Evolutionary conservation across 1,140 invertebrate genomes (phyloP).

Genomic region (Diorhabda elongata): DNA sequence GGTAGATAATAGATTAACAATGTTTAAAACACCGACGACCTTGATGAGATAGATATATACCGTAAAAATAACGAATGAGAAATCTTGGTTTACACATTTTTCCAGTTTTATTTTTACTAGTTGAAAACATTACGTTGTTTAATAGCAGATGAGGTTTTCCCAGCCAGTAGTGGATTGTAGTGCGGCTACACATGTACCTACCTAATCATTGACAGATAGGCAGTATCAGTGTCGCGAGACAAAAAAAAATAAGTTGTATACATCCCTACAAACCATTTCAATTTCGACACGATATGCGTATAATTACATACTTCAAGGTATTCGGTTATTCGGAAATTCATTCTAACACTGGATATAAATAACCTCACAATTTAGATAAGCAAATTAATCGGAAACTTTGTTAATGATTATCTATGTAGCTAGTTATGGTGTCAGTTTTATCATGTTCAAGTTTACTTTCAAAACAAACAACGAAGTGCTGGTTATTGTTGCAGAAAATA

Average conservation of each 20-base stretch:
- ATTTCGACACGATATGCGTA: neutral
- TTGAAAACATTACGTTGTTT: neutral
- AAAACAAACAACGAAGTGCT: constrained; percentile 8
- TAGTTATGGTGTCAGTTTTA: too few relatives aligned
- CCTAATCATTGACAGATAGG: too few relatives aligned
- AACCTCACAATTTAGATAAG: constrained; percentile 22
- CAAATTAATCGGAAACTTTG: neutral
- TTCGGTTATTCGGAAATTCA: neutral
- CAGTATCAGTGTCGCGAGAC: neutral
- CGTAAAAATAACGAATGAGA: too few relatives aligned
- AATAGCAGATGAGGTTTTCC: neutral
- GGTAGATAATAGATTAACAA: too few relatives aligned
- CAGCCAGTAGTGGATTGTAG: too few relatives aligned
- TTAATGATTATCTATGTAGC: too few relatives aligned
- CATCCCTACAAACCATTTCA: neutral
- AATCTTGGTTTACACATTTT: too few relatives aligned
- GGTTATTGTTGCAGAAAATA: constrained; percentile 18
- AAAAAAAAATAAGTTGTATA: neutral
- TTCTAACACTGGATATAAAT: constrained; percentile 17
- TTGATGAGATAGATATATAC: too few relatives aligned
- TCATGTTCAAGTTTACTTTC: too few relatives aligned
- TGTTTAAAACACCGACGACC: too few relatives aligned
- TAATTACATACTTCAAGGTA: constrained; percentile 1
- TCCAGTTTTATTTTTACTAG: too few relatives aligned
- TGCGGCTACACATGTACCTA: too few relatives aligned